Conservation (phyloP, 2,888 invertebrate genomes). For the Leptinotarsa haldemani region DNA sequence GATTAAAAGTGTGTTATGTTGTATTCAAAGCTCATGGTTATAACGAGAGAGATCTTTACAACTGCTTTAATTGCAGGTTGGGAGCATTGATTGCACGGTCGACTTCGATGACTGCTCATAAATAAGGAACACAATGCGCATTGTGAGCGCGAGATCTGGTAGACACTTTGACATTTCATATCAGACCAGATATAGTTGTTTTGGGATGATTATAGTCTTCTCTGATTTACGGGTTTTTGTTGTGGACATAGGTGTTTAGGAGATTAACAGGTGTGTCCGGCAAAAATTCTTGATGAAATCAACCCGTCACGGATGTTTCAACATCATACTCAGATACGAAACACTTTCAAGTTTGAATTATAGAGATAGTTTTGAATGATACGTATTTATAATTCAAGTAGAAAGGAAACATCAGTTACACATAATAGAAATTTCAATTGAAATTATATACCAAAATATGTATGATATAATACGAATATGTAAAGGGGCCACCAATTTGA, state of each 20-base stretch:
- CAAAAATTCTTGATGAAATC: not conserved
- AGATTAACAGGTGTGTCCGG: constrained; percentile 5
- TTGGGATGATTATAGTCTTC: constrained; percentile 20
- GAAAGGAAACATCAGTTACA: too few species aligned
- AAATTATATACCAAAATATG: too few species aligned
- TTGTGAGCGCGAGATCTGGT: constrained; percentile 50
- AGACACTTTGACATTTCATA: constrained; percentile 45
- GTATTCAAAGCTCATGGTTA: constrained; percentile 42
- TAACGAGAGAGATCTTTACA: constrained; percentile 43
- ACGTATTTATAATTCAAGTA: too few species aligned
- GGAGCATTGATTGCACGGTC: constrained; percentile 53
- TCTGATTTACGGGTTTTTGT: constrained; percentile 8
- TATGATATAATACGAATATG: too few species aligned
- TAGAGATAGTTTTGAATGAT: too few species aligned
- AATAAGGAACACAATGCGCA: constrained; percentile 58
- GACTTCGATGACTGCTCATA: constrained; percentile 58
- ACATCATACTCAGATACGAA: too few species aligned
- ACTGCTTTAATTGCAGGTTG: constrained; percentile 56
- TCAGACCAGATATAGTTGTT: constrained; percentile 22
- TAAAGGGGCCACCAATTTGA: too few species aligned
- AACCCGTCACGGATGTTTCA: too few species aligned
- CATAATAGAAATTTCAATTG: too few species aligned
- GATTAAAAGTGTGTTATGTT: constrained; percentile 35
- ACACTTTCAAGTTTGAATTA: too few species aligned
- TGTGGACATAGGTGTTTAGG: constrained; percentile 10